Evolutionary conservation across 1,140 invertebrate genomes (phyloP).

Genomic region (Heliconius hewitsoni): DNA sequence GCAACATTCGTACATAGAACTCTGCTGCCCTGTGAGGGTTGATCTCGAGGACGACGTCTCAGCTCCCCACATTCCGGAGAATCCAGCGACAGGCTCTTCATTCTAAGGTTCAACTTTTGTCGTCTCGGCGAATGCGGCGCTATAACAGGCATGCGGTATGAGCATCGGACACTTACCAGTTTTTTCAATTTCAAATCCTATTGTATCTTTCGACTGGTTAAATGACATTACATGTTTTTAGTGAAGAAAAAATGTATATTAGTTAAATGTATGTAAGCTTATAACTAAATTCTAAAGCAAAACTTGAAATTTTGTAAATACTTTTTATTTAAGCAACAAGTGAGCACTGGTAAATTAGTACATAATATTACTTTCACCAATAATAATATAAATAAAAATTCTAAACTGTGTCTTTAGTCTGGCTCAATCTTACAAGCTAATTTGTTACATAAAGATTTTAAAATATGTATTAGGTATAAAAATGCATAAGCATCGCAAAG

Average conservation of each 20-base stretch:
- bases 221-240: background rate
- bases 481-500: conserved; percentile 70
- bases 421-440: conserved; percentile 31
- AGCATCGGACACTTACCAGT: conserved; percentile 55
- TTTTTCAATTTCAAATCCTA: background rate
- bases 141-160: conserved; percentile 82
- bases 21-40: conserved; percentile 72
- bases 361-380: background rate
- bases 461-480: conserved; percentile 22
- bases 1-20: conserved; percentile 73
- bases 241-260: background rate
- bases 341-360: background rate
- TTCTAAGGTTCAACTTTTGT: conserved; percentile 96
- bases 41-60: conserved; percentile 84
- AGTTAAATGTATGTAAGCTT: conserved; percentile 20
- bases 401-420: background rate
- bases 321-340: background rate
- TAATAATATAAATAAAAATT: background rate
- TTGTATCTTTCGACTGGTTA: background rate
- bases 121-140: conserved; percentile 97
- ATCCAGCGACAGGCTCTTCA: conserved; percentile 98
- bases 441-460: conserved; percentile 30
- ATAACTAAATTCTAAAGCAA: conserved; percentile 19
- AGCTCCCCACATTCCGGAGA: conserved; percentile 96
- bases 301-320: background rate